Percentiles rank a stretch among this genome's conserved stretches.
These are phyloP conservation scores for Hiodon alosoides DNA, from an alignment of 2,113 vertebrate species.

Conservation along the genomic window DNA sequence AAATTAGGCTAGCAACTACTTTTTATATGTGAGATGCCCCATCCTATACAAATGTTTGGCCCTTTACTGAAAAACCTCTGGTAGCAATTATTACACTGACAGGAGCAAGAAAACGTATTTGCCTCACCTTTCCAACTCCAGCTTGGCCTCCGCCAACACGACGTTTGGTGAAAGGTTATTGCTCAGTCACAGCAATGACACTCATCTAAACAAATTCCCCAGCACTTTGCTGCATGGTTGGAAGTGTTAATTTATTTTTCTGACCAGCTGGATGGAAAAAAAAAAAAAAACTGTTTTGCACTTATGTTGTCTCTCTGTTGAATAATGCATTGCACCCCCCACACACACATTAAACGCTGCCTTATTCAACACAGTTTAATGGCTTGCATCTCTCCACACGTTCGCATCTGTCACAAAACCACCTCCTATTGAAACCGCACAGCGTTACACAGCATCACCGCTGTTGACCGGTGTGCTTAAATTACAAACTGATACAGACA, in stretches of 20 bases:
- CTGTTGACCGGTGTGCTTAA: background rate
- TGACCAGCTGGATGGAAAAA: slow-evolving; percentile 80
- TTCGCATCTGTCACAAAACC: slow-evolving; percentile 21
- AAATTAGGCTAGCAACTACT: too few relatives aligned
- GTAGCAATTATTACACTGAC: slow-evolving; percentile 54
- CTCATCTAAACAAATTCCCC: slow-evolving; percentile 82
- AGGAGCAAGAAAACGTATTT: slow-evolving; percentile 60
- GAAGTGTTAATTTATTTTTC: slow-evolving; percentile 79
- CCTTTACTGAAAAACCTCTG: slow-evolving; percentile 46
- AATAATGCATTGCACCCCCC: slow-evolving; percentile 75
- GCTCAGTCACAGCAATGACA: slow-evolving; percentile 69
- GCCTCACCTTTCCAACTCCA: slow-evolving; percentile 50
- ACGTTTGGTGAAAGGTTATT: slow-evolving; percentile 37
- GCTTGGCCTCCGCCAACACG: slow-evolving; percentile 33
- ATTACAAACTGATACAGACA: too few relatives aligned
- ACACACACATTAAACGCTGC: background rate
- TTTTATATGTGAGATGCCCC: too few relatives aligned
- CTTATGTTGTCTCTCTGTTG: slow-evolving; percentile 69
- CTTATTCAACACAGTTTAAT: slow-evolving; percentile 9
- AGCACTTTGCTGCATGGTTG: slow-evolving; percentile 81
- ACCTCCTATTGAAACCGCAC: background rate
- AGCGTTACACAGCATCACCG: background rate
- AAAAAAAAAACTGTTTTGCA: slow-evolving; percentile 77
- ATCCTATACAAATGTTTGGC: slow-evolving; percentile 46
- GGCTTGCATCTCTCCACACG: slow-evolving; percentile 41